phyloP scores from a whole-genome alignment of 30 jellyfish, hydroid and myxozoan species.

The Aurelia coerulea region DNA sequence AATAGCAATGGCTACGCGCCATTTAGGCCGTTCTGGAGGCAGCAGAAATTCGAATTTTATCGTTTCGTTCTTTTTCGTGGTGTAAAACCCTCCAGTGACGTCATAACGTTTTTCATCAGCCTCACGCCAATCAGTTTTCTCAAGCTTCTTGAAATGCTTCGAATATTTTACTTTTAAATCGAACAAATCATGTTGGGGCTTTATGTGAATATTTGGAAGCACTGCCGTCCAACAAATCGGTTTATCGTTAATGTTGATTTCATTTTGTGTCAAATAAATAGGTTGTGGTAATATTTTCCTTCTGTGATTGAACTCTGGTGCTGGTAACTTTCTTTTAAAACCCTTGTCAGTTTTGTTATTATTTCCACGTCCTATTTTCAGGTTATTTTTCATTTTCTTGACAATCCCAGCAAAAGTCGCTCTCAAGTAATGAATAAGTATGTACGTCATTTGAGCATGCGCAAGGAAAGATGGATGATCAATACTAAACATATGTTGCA shows the following conservation, averaged over 20 bases:
- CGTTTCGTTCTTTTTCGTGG: conserved; percentile 33
- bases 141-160: conserved; percentile 51
- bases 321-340: conserved; percentile 19
- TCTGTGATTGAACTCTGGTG: not conserved
- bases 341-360: not conserved
- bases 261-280: conserved; percentile 6
- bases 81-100: conserved; percentile 74
- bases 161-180: conserved; percentile 51
- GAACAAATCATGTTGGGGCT: conserved; percentile 74
- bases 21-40: conserved; percentile 39
- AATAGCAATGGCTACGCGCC: conserved; percentile 59
- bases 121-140: conserved; percentile 75
- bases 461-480: conserved; percentile 93
- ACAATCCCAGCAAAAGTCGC: conserved; percentile 25
- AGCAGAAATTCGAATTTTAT: conserved; percentile 39
- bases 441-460: conserved; percentile 95
- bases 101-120: conserved; percentile 83
- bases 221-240: conserved; percentile 93
- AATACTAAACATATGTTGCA: conserved; percentile 63
- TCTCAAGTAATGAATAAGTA: conserved; percentile 67
- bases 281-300: conserved; percentile 20
- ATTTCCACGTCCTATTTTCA: not conserved
- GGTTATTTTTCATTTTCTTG: conserved; percentile 11
- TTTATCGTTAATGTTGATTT: conserved; percentile 22
- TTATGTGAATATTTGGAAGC: conserved; percentile 50